Base-by-base conservation (phyloP, 2,797 vertebrate species). In the Acanthiza pusilla region DNA sequence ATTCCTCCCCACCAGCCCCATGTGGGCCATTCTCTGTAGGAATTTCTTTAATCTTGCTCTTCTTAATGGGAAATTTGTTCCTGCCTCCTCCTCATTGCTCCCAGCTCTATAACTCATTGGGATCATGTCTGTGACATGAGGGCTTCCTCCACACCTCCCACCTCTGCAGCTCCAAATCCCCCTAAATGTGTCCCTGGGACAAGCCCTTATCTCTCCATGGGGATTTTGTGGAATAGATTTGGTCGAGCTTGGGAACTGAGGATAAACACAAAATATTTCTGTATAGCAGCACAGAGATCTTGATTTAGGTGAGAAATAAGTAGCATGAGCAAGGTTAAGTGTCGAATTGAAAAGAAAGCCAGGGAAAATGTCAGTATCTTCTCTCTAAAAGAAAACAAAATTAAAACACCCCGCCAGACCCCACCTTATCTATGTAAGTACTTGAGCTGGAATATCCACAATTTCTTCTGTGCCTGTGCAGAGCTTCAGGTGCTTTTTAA, bases 261-360 rank as follows among this genome's bases (percentile, higher is more conserved):
- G 47, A 48, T 57, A 65, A 75, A 25, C 6, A 4, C 11, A 11
- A 55, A 85, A 54, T 4, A 4, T 62, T 73, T 36, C 61, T 4
- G 0, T 68, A 26, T 22, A 22, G 14, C 7, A 38, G 67, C 78
- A 32, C 40, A 21, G 60, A 73, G 45, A 53, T 80, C 66, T 65
- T 84, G 62, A 70, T 89, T 83, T 72, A 78, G 85, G n/a, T 81
- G 62, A 78, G 76, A 88, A 95, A 62, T 74, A 73, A 53, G n/a
- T n/a, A 66, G 48, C 43, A 7, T 65, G 32, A 93, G 32, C 20
- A 47, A 76, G 53, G 74, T 51, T 82, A 42, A 77, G 50, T 91
- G 85, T 12, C 81, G 63, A 26, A 48, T 74, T 81, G 40, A 63
- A 79, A 78, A 55, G 54, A 5, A 58, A 80, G 19, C 18, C 34